Conservation (phyloP, 2,797 vertebrate genomes). For the Myotis daubentonii region DNA sequence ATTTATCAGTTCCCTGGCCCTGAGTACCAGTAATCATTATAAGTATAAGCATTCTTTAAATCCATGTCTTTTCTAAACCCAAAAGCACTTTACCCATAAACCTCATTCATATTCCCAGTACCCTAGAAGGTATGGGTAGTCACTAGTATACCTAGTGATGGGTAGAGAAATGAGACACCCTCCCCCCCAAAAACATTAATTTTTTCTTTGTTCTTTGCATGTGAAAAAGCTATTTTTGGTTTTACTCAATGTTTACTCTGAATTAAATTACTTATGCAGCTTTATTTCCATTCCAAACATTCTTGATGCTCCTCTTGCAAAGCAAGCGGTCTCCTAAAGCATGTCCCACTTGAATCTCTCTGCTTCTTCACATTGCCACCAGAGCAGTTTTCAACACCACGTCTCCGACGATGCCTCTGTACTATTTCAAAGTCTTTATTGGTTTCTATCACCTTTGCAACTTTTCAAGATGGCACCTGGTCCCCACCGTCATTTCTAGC, state of each 20-base stretch:
- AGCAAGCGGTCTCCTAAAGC: slow-evolving; percentile 2
- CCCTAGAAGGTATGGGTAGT: background rate
- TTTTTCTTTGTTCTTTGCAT: slow-evolving; percentile 12
- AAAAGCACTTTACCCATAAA: background rate
- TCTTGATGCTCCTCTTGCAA: background rate
- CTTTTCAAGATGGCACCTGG: background rate
- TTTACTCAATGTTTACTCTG: slow-evolving; percentile 28
- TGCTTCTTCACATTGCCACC: background rate
- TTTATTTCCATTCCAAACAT: slow-evolving; percentile 27
- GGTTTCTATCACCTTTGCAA: background rate
- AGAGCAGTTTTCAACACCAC: background rate
- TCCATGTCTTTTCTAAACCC: background rate
- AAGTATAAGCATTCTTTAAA: background rate
- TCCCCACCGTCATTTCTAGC: background rate
- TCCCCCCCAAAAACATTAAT: background rate
- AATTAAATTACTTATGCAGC: background rate
- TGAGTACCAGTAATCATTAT: background rate
- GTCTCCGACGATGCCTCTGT: background rate
- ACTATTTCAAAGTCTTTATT: background rate
- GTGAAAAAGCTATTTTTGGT: slow-evolving; percentile 6
- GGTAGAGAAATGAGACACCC: background rate
- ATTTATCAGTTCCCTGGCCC: background rate
- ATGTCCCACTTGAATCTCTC: background rate
- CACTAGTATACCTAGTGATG: background rate
- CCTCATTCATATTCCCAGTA: background rate